Evolutionary conservation across 1,140 invertebrate genomes (phyloP), one percentile per base, ranked within the genome.

Genomic region (Archegozetes longisetosus): DNA sequence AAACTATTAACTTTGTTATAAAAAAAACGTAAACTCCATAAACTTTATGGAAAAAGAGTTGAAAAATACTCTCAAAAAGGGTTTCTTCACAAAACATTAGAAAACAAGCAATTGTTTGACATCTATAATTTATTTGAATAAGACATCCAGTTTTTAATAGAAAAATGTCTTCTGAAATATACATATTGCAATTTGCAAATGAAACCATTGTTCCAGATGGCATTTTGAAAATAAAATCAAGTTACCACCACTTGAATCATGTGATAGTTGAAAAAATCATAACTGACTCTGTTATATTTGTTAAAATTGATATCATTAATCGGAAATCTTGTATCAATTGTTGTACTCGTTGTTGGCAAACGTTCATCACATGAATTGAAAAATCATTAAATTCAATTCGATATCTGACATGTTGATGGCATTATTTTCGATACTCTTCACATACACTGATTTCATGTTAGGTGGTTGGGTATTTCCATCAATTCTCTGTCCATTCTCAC

Each of bases 401-500:
- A 62, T 72, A 13, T 70, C 71, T 17, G 73, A 74, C 53, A 65
- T 74, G 32, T 68, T 68, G 27, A 73, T 74, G 73, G 71, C 72
- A 0, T 61, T 70, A 0, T 74, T 74, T 61, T 74, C 70, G 23
- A 74, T 74, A 14, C 73, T 73, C 0, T 74, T 74, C 64, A 73
- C 73, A 2, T 74, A 73, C 59, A 73, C 72, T 12, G 68, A 69
- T 64, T 74, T 72, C 60, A 71, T 73, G 66, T 63, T 72, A 12
- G 70, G 71, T 26, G 60, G 69, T 6, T 74, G 72, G 72, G 66
- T 73, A 12, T 74, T 74, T 54, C 64, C 64, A 2, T 70, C 68
- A 0, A 64, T 64, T 58, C 72, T 74, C 60, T 74, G 73, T 56
- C 67, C 71, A 3, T 62, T 74, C 6, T 73, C 71, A 2, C 68